Conservation (phyloP, 2,797 vertebrate genomes). For the Oreochromis mossambicus region DNA sequence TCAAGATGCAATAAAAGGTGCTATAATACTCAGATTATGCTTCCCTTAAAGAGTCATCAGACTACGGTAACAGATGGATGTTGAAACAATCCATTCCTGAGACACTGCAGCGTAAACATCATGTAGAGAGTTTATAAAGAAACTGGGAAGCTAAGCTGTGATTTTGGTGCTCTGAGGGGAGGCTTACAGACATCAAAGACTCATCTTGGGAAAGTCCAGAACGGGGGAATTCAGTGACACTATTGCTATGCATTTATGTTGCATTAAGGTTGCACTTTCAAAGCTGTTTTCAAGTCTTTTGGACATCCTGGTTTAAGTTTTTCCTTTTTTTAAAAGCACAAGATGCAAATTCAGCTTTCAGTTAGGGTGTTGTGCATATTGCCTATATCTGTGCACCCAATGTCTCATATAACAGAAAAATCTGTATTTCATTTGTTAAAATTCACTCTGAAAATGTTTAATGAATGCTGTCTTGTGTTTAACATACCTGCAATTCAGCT, state of each 20-base stretch:
- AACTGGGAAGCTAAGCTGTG: neutral
- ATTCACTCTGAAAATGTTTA: neutral
- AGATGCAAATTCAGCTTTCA: neutral
- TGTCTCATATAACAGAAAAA: neutral
- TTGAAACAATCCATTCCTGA: neutral
- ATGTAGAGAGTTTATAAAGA: neutral
- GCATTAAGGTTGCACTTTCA: neutral
- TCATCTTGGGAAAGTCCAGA: neutral
- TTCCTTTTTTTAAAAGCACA: neutral
- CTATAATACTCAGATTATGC: neutral
- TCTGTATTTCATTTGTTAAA: neutral
- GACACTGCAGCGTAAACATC: neutral
- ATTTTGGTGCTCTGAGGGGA: neutral
- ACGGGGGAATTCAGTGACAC: neutral
- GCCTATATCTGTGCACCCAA: neutral
- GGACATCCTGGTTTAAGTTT: neutral
- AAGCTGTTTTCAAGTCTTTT: neutral
- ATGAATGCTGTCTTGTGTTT: neutral
- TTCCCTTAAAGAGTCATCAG: neutral
- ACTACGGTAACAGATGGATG: neutral
- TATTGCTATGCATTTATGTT: neutral
- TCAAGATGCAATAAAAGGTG: neutral
- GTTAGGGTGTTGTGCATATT: rapidly evolving
- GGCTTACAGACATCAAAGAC: neutral
- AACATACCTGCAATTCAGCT: neutral